Percentiles rank a stretch among this genome's conserved stretches.
Conservation (phyloP, 2,113 vertebrate genomes). For the Pseudolaguvia tuberculata region DNA sequence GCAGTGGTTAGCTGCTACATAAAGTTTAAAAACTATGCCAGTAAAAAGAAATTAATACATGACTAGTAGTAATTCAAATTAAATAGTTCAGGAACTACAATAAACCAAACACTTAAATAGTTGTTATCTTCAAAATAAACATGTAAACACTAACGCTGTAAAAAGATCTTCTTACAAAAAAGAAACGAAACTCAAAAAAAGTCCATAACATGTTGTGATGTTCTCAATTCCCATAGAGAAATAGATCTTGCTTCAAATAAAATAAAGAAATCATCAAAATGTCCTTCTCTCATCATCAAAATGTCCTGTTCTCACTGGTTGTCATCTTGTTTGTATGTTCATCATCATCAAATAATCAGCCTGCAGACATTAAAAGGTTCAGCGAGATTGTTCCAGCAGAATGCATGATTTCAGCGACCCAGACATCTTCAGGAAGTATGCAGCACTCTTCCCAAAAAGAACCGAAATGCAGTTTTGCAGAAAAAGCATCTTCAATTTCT, state of each 20-base stretch:
- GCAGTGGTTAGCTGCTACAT: background rate
- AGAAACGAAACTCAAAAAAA: background rate
- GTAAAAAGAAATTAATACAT: background rate
- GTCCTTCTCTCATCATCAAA: slow-evolving; percentile 1
- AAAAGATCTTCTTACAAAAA: background rate
- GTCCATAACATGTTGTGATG: background rate
- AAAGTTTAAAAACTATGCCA: background rate
- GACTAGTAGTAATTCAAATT: background rate
- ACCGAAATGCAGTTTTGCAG: background rate
- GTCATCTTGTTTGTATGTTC: background rate
- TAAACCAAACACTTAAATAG: background rate
- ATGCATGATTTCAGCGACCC: background rate
- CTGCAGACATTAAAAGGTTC: background rate
- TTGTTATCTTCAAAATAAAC: background rate
- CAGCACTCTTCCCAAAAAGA: slow-evolving; percentile 13
- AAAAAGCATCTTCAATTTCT: background rate
- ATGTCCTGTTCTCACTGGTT: slow-evolving; percentile 15
- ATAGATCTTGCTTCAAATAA: background rate
- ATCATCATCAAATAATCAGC: slow-evolving; percentile 4
- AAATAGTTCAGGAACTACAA: background rate
- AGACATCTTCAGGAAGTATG: background rate
- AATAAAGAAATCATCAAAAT: background rate
- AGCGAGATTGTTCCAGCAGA: background rate
- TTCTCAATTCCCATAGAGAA: background rate
- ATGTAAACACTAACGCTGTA: background rate